phyloP scores from a whole-genome alignment of 2,113 vertebrate genomes.

The Platysternon megacephalum region DNA sequence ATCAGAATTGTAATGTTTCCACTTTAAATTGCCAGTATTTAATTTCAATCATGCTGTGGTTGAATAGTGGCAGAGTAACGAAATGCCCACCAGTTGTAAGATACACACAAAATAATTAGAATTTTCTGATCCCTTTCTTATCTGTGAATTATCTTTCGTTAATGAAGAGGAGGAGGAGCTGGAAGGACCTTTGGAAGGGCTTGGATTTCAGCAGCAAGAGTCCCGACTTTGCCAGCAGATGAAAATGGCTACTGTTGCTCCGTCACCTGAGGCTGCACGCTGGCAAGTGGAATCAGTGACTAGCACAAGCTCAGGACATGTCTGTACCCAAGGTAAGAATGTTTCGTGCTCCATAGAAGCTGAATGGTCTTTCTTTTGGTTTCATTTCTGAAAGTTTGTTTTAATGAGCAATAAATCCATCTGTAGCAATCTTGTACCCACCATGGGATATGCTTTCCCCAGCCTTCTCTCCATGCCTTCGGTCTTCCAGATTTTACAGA shows the following conservation, averaged over 20 bases:
- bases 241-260: slow-evolving; percentile 84
- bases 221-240: slow-evolving; percentile 86
- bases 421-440: neutral
- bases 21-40: neutral
- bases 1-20: neutral
- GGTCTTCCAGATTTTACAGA: neutral
- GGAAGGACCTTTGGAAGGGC: slow-evolving; percentile 82
- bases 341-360: neutral
- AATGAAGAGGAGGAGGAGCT: slow-evolving; percentile 82
- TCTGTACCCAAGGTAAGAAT: slow-evolving; percentile 81
- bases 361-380: neutral
- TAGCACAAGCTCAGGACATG: slow-evolving; percentile 76
- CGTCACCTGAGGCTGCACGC: slow-evolving; percentile 74
- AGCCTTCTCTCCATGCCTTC: neutral
- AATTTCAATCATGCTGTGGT: accelerated
- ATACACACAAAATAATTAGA: neutral
- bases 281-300: slow-evolving; percentile 84
- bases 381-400: neutral
- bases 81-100: neutral
- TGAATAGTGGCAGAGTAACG: neutral
- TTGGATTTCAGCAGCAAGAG: slow-evolving; percentile 86
- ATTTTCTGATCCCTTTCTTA: neutral
- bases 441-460: neutral
- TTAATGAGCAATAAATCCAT: neutral
- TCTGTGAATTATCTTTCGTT: slow-evolving; percentile 60